Evolutionary conservation across 1,140 invertebrate genomes (phyloP).

Genomic region (Musca vetustissima): DNA sequence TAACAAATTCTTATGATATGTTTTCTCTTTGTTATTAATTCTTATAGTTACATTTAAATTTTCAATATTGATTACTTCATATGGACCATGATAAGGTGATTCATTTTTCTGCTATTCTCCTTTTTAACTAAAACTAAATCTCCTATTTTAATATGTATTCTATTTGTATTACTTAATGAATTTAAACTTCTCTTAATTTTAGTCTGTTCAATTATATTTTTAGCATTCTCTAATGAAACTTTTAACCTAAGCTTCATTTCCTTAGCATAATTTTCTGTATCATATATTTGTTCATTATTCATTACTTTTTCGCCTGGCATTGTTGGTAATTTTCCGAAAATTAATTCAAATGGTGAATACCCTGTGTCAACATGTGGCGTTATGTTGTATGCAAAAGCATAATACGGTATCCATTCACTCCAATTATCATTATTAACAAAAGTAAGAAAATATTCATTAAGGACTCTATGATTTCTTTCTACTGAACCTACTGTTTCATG

Average conservation of each 20-base stretch:
- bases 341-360: constrained; percentile 4
- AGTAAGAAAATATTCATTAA: constrained; percentile 29
- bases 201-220: background rate
- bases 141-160: constrained; percentile 10
- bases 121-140: constrained; percentile 13
- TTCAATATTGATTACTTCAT: constrained; percentile 1
- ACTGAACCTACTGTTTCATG: constrained; percentile 23
- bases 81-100: constrained; percentile 3
- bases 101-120: constrained; percentile 17
- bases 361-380: background rate
- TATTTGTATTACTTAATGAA: constrained; percentile 3
- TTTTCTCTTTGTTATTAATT: background rate
- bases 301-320: background rate
- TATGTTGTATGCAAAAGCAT: constrained; percentile 20
- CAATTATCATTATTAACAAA: constrained; percentile 14
- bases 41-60: background rate
- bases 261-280: constrained; percentile 9
- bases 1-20: constrained; percentile 7
- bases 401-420: constrained; percentile 1
- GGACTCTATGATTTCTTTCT: constrained; percentile 27
- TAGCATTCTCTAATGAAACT: constrained; percentile 1
- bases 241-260: constrained; percentile 10
- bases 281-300: background rate
- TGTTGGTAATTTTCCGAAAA: constrained; percentile 2
- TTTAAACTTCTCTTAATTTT: background rate